Base-by-base conservation (phyloP, 2,888 invertebrate species). In the Hipparchia sbordonii region DNA sequence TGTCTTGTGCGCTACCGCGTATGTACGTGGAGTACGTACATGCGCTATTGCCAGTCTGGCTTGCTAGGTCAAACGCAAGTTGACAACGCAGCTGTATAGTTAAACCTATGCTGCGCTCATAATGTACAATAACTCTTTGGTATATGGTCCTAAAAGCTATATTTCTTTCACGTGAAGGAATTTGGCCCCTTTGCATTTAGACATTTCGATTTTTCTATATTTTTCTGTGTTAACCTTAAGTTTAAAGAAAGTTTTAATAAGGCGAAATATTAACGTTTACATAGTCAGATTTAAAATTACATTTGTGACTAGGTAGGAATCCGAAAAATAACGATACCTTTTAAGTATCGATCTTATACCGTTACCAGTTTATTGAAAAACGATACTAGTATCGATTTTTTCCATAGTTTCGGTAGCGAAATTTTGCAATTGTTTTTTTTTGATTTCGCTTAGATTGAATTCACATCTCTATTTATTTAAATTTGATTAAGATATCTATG, bases 121-220 rank as follows among this genome's bases (percentile, higher is more conserved):
- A 92, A 90, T 92, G 88, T 93, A 92, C 92, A 92, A 88, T 89
- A 89, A 90, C 86, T 93, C 93, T 93, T 93, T 93, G 93, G 93
- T 93, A 91, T 90, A 88, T 86, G 89, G 90, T 88, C 90, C 91
- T 92, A 89, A 88, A 39, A 87, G 89, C 91, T 93, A 93, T 82
- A 86, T 87, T 89, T 45, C 89, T 88, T 89, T 87, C 89, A 89
- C 86, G 88, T 81, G 82, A 85, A 83, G 81, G 82, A 83, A 79
- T 76, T 82, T 81, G 84, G 86, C 88, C 83, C 89, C 89, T 89
- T 89, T 89, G 88, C 88, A 82, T 79, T 80, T 76, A 79, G 79
- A 76, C 69, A 70, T 72, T 76, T 77, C 71, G 72, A 62, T 74
- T 65, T 74, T 60, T 74, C 56, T 73, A 10, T 39, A 60, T 60